phyloP scores from a whole-genome alignment of 2,797 vertebrate species.

The Melopsittacus undulatus region DNA sequence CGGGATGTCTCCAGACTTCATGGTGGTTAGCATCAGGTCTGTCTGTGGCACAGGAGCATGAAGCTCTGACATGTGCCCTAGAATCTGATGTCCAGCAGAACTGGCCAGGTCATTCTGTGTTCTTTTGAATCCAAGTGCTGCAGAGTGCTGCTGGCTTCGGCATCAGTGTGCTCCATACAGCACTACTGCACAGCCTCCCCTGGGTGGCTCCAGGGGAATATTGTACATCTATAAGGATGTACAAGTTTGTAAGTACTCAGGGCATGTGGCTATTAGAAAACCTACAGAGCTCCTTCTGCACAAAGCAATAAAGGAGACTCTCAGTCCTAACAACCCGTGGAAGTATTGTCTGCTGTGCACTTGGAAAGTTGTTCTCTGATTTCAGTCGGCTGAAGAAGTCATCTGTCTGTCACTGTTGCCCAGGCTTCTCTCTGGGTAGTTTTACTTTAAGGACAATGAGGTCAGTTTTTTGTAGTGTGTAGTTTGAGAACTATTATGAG shows the following conservation, averaged over 20 bases:
- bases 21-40: not conserved
- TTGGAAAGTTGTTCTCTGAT: not conserved
- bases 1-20: not conserved
- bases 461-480: not conserved
- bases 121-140: not conserved
- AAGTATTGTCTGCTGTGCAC: not conserved
- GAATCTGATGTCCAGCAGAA: not conserved
- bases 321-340: not conserved
- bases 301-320: not conserved
- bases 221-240: not conserved
- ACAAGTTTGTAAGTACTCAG: not conserved
- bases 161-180: not conserved
- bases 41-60: not conserved
- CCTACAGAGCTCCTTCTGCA: not conserved
- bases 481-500: not conserved
- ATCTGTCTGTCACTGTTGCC: not conserved
- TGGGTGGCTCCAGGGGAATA: not conserved
- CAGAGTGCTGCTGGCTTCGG: not conserved
- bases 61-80: not conserved
- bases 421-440: not conserved
- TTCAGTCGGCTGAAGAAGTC: not conserved
- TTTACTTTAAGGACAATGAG: not conserved
- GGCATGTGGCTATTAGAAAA: not conserved
- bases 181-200: not conserved
- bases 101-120: not conserved